Conservation (phyloP, 2,888 invertebrate genomes). For the Phortica okadai region DNA sequence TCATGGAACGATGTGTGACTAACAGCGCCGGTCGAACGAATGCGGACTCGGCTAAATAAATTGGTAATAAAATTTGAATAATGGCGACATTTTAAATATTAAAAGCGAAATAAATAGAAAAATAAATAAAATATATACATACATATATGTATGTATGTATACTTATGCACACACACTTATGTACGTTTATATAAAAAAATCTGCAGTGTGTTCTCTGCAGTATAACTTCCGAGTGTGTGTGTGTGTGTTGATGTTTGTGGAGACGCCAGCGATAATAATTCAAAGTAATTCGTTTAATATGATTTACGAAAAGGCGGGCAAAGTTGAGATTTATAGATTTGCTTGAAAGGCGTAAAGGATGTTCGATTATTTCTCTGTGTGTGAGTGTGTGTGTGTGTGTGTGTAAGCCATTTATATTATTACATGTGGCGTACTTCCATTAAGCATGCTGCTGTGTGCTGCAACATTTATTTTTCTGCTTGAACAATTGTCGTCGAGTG, state of each 20-base stretch:
- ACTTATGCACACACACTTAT: neutral
- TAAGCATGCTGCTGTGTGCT: conserved; percentile 40
- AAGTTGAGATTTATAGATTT: conserved; percentile 27
- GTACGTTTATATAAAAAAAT: neutral
- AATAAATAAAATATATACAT: conserved; percentile 48
- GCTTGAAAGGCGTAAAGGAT: neutral
- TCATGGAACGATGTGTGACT: neutral
- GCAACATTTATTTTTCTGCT: conserved; percentile 58
- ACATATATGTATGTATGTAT: conserved; percentile 54
- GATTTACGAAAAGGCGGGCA: conserved; percentile 57
- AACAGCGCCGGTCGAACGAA: neutral
- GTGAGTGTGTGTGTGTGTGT: conserved; percentile 48
- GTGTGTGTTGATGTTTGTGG: neutral
- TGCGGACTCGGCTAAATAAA: conserved; percentile 52
- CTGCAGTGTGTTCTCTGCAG: conserved; percentile 1
- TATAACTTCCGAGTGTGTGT: neutral
- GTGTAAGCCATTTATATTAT: conserved; percentile 51
- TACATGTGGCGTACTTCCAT: conserved; percentile 26
- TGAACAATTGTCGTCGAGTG: conserved; percentile 44
- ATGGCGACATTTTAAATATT: conserved; percentile 64
- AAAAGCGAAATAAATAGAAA: conserved; percentile 61
- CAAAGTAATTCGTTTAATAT: conserved; percentile 68
- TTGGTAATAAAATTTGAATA: conserved; percentile 70
- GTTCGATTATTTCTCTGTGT: conserved; percentile 33
- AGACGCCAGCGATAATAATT: conserved; percentile 52